These are phyloP conservation scores for Xestia sexstrigata DNA, from an alignment of 2,888 invertebrate genomes.

Conservation along the genomic window DNA sequence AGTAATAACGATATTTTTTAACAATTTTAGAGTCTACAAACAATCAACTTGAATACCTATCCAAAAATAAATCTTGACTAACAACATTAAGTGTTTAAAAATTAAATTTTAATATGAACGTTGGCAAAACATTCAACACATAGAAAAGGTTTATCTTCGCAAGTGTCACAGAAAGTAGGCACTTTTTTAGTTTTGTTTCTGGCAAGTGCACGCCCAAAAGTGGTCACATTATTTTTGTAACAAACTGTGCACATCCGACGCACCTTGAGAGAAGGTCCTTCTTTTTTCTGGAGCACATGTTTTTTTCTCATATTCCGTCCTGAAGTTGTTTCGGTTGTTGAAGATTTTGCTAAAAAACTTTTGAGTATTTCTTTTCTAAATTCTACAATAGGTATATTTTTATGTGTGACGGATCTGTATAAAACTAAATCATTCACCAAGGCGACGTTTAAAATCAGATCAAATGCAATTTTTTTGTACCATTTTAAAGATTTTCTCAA, in stretches of 20 bases:
- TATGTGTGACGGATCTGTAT: background rate
- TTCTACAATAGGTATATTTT: conserved; percentile 17
- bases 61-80: too few species aligned
- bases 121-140: too few species aligned
- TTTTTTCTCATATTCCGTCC: background rate
- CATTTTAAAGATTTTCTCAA: conserved; percentile 12
- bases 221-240: conserved; percentile 9
- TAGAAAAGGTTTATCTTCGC: too few species aligned
- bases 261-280: conserved; percentile 7
- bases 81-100: too few species aligned
- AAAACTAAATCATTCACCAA: conserved; percentile 7
- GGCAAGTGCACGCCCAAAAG: background rate
- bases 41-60: too few species aligned
- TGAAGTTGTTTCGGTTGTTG: background rate
- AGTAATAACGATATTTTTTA: too few species aligned
- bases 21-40: too few species aligned
- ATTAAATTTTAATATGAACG: too few species aligned
- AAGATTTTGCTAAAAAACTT: conserved; percentile 3
- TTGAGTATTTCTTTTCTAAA: conserved; percentile 6
- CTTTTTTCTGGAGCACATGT: background rate
- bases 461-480: conserved; percentile 10
- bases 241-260: conserved; percentile 2
- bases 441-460: conserved; percentile 1
- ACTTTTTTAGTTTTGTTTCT: conserved; percentile 22
- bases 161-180: conserved; percentile 1